Evolutionary conservation across 35 echinoderm and acorn worm genomes (phyloP).

Genomic region (Holothuria glaberrima): DNA sequence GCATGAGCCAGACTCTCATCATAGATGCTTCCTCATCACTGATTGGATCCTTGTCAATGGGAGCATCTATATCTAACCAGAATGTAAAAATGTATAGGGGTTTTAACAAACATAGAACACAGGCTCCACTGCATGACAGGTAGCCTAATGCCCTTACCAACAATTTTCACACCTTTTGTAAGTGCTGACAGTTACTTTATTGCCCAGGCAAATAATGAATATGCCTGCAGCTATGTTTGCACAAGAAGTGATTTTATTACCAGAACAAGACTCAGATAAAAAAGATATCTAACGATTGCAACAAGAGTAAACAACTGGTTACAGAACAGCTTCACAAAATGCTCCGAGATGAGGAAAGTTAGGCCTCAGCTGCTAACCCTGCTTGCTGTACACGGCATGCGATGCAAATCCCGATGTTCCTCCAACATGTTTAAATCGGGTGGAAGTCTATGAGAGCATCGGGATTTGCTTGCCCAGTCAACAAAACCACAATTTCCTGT

Average conservation of each 20-base stretch:
- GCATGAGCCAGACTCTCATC: constrained; percentile 17
- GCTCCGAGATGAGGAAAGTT: too few relatives aligned
- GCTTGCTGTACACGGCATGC: not conserved
- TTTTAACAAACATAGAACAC: not conserved
- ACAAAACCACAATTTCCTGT: too few relatives aligned
- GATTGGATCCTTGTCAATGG: not conserved
- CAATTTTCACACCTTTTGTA: constrained; percentile 4
- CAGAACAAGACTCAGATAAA: not conserved
- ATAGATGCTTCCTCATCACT: not conserved
- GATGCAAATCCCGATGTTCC: too few relatives aligned
- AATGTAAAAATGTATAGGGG: not conserved
- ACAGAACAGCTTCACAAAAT: too few relatives aligned
- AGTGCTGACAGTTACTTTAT: not conserved
- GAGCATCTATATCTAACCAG: not conserved
- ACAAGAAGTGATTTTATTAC: constrained; percentile 4
- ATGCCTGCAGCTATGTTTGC: constrained; percentile 5
- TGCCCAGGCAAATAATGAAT: constrained; percentile 2
- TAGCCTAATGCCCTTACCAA: not conserved
- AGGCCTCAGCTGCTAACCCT: too few relatives aligned
- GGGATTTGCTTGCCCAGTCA: too few relatives aligned
- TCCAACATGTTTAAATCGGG: too few relatives aligned
- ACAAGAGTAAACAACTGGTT: too few relatives aligned
- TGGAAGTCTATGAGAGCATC: too few relatives aligned
- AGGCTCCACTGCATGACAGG: not conserved
- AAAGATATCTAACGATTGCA: not conserved